Evolutionary conservation across 1,140 invertebrate genomes (phyloP).

Genomic region (Zaprionus africanus): DNA sequence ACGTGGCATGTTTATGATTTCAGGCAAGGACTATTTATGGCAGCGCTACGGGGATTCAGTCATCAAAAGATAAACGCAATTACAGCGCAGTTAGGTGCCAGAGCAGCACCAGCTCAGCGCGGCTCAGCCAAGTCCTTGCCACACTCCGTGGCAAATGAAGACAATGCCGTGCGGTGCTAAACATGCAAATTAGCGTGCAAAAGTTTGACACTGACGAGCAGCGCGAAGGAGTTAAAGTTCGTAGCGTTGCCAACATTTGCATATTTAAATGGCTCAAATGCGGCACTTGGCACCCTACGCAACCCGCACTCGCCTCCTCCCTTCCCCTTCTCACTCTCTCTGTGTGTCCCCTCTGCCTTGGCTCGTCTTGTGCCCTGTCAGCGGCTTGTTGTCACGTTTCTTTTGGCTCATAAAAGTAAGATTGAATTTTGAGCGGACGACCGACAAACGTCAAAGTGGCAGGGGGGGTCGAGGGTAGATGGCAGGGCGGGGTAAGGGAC

Average conservation of each 20-base stretch:
- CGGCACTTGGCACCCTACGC: conserved; percentile 68
- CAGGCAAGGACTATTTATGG: conserved; percentile 29
- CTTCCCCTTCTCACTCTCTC: too few species aligned
- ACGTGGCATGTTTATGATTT: conserved; percentile 67
- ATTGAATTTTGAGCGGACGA: conserved; percentile 77
- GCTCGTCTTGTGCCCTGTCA: conserved; percentile 47
- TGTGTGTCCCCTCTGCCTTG: not conserved
- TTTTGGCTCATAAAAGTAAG: conserved; percentile 77
- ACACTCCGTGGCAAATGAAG: conserved; percentile 40
- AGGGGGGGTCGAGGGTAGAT: not conserved
- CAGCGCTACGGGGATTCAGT: conserved; percentile 57
- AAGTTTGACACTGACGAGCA: conserved; percentile 52
- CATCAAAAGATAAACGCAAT: conserved; percentile 80
- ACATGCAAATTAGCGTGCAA: conserved; percentile 77
- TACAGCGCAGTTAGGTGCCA: conserved; percentile 56
- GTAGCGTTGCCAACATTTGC: conserved; percentile 64
- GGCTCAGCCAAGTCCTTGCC: not conserved
- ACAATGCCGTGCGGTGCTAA: conserved; percentile 66
- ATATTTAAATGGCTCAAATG: conserved; percentile 79
- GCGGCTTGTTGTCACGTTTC: conserved; percentile 78
- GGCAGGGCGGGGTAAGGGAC: not conserved
- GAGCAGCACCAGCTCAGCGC: conserved; percentile 12
- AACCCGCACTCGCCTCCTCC: not conserved
- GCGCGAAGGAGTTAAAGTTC: conserved; percentile 76
- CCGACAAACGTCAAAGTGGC: conserved; percentile 42